Base-by-base conservation (phyloP, 1,140 invertebrate species). In the Hormaphis cornu region DNA sequence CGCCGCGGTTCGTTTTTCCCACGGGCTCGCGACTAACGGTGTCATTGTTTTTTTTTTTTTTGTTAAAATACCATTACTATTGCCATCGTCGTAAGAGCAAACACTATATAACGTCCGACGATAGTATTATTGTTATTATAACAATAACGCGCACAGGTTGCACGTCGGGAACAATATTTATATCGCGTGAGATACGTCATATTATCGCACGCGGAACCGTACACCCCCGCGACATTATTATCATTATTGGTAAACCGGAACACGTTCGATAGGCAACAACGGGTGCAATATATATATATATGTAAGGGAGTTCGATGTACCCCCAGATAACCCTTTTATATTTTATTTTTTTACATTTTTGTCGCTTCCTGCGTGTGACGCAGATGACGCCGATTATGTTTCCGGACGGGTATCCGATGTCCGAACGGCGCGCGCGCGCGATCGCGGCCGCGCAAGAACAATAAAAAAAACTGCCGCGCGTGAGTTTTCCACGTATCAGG, bases 291-390 rank as follows among this genome's bases (percentile, higher is more conserved):
- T 14, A 37, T 12, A 16, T 42, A 28, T 18, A 40, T 44, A 1
- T 10, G 37, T 3, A 6, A 56, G 7, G 46, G 24, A 50, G 61
- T 33, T 18, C 44, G 61, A 66, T 48, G 61, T 35, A 14, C 44
- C 44, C 28, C 18, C 61, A 66, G 61, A 66, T 66, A 66, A 66
- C 61, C 61, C 61, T 46, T n/a, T n/a, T n/a, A n/a, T n/a, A n/a
- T n/a, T n/a, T n/a, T n/a, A n/a, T n/a, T n/a, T n/a, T n/a, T n/a
- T 48, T 48, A 18, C 22, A 35, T 16, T 30, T 48, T 50, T 24
- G 61, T 48, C 61, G 61, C 61, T 66, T 66, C 61, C 61, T 66
- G 61, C 61, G 28, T 33, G 44, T n/a, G n/a, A n/a, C n/a, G 44
- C 61, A 66, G 61, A 66, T 66, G 61, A 66, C 44, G 61, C 42